Evolutionary conservation across 2,797 vertebrate species (phyloP), one percentile per base, ranked within the genome.

Genomic region (Streptopelia turtur): DNA sequence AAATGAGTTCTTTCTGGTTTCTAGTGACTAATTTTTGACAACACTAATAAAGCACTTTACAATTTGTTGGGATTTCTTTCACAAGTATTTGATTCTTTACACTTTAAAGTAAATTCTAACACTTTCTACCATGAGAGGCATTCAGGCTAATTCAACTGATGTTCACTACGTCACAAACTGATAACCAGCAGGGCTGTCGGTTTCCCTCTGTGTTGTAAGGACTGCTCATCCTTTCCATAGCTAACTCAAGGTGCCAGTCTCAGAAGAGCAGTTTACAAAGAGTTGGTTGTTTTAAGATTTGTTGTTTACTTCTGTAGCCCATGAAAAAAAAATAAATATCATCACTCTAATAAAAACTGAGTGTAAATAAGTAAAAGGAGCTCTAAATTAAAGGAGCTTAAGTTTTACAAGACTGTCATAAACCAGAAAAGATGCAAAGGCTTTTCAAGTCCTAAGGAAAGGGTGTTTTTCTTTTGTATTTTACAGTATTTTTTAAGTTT

Each of bases 301-400:
- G 23, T 30, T 94, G 60, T 92, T 95, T 96, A 91, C 56, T 74
- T 93, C 93, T 79, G 90, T 89, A 95, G 64, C 61, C 79, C 76
- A 95, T 76, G 76, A 94, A 95, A 90, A 45, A 45, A 43, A 37
- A 37, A 37, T 37, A 37, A 97, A 94, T 95, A 74, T 74, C 94
- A 96, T 82, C 89, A 59, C 56, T 83, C 31, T 95, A 96, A 96
- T 97, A 96, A 97, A 96, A 97, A 96, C 50, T 20, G 81, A 95
- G 87, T 85, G 79, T 89, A 96, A 97, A 97, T 94, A 97, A 97
- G 96, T 91, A 94, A 95, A 95, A 96, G 74, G 21, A 95, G 56
- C 64, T 97, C 95, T 96, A 95, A 96, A 96, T 97, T 95, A 95
- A 97, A 97, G 86, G 57, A 56, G 71, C 70, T 96, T 95, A 89